Conservation (phyloP, 2,888 invertebrate species). For the Hemicrepidius hirtus region DNA sequence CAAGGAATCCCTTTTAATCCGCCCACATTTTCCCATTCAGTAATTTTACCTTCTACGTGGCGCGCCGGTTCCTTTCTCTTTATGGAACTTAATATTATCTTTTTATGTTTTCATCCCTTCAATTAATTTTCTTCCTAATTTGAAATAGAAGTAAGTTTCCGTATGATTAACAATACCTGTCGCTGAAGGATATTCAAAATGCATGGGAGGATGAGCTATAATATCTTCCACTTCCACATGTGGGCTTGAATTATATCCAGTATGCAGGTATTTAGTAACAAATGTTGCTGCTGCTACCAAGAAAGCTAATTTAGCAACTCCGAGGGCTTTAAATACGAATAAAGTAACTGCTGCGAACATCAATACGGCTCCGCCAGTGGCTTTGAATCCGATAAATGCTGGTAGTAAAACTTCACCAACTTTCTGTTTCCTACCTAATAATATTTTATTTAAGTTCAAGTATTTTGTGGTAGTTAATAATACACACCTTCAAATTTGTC, state of each 20-base stretch:
- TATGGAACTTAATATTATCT: too few species aligned
- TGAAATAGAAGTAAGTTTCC: too few species aligned
- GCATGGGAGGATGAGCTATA: slow-evolving; percentile 57
- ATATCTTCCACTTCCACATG: slow-evolving; percentile 72
- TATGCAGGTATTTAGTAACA: slow-evolving; percentile 55
- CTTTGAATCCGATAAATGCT: slow-evolving; percentile 81
- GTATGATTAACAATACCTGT: slow-evolving; percentile 67
- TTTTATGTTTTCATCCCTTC: too few species aligned
- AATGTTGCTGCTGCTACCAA: slow-evolving; percentile 77
- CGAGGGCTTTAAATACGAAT: slow-evolving; percentile 80
- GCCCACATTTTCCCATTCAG: too few species aligned
- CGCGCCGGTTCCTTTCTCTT: too few species aligned
- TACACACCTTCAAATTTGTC: slow-evolving; percentile 65
- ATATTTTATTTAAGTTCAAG: slow-evolving; percentile 57
- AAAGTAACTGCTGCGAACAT: slow-evolving; percentile 77
- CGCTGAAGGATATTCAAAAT: slow-evolving; percentile 68
- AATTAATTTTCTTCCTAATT: too few species aligned
- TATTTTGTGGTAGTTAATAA: slow-evolving; percentile 10
- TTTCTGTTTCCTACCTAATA: slow-evolving; percentile 75
- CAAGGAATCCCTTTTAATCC: too few species aligned
- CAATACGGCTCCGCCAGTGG: slow-evolving; percentile 78
- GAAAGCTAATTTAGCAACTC: slow-evolving; percentile 82
- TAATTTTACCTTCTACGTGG: too few species aligned
- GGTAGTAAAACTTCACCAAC: slow-evolving; percentile 78
- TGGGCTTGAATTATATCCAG: slow-evolving; percentile 17